Percentiles rank a stretch among this genome's conserved stretches.
These are phyloP conservation scores for Bombyx mandarina DNA, from an alignment of 1,140 invertebrate genomes.

Conservation along the genomic window DNA sequence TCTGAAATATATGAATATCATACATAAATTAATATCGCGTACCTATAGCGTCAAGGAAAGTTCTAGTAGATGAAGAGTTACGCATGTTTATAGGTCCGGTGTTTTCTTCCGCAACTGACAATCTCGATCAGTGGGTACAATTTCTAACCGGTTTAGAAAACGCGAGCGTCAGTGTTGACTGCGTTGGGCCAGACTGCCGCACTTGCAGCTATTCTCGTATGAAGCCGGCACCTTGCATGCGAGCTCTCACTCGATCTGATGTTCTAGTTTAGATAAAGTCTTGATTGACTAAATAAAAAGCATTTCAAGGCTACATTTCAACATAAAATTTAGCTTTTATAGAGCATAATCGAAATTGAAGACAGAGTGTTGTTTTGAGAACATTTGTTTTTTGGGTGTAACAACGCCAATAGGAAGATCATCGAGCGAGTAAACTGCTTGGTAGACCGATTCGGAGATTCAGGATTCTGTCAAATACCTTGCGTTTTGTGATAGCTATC, in stretches of 20 bases:
- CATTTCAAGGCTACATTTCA: background rate
- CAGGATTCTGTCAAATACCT: too few species aligned
- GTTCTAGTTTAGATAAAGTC: background rate
- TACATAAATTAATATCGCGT: too few species aligned
- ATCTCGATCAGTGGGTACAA: slow-evolving; percentile 63
- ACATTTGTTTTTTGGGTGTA: too few species aligned
- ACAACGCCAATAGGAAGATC: too few species aligned
- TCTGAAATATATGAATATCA: too few species aligned
- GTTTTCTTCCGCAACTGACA: slow-evolving; percentile 56
- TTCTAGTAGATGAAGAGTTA: slow-evolving; percentile 24
- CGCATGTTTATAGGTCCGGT: slow-evolving; percentile 42
- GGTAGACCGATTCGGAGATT: too few species aligned
- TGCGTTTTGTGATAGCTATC: too few species aligned
- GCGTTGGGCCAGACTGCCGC: slow-evolving; percentile 15
- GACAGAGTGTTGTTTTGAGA: too few species aligned
- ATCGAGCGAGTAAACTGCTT: too few species aligned
- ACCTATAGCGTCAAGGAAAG: slow-evolving; percentile 26
- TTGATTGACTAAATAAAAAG: background rate
- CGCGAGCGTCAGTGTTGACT: slow-evolving; percentile 31
- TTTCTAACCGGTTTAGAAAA: slow-evolving; percentile 71
- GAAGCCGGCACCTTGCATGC: slow-evolving; percentile 18
- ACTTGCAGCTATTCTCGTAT: slow-evolving; percentile 33
- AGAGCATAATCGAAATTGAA: too few species aligned
- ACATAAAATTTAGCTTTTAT: background rate
- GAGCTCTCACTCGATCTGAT: slow-evolving; percentile 44